A percentile compares a stretch with the other conserved stretches of the same genome.
Evolutionary conservation across 2,888 invertebrate genomes (phyloP).

Genomic region (Eupithecia subumbrata): DNA sequence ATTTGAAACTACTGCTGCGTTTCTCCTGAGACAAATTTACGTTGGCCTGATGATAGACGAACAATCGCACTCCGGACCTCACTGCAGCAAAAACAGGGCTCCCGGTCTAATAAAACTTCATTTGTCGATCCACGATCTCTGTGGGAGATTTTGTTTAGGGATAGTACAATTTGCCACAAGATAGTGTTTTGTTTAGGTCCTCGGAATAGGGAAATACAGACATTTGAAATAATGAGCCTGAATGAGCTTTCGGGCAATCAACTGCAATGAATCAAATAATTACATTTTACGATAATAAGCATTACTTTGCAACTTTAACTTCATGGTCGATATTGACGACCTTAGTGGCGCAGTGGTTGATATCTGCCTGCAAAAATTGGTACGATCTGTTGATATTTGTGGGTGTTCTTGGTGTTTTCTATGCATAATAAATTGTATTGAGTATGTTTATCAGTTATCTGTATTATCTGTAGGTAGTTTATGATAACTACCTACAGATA

Average conservation of each 20-base stretch:
- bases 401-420: too few species aligned
- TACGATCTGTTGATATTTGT: too few species aligned
- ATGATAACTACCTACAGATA: too few species aligned
- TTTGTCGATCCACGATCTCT: conserved; percentile 56
- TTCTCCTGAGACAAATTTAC: conserved; percentile 75
- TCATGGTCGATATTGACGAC: neutral
- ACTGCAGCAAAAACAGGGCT: conserved; percentile 54
- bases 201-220: neutral
- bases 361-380: neutral
- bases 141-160: conserved; percentile 46
- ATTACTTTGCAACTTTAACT: too few species aligned
- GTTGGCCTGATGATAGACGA: conserved; percentile 70
- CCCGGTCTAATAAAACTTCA: conserved; percentile 61
- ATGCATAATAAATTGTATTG: too few species aligned
- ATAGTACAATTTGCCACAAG: neutral
- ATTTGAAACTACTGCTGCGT: conserved; percentile 71
- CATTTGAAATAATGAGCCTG: neutral
- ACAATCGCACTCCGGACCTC: conserved; percentile 61
- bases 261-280: neutral
- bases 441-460: too few species aligned
- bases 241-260: too few species aligned
- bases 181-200: neutral
- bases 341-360: neutral
- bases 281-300: neutral
- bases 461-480: too few species aligned